phyloP scores from a whole-genome alignment of 2,113 vertebrate species.

The Solenodon paradoxus region DNA sequence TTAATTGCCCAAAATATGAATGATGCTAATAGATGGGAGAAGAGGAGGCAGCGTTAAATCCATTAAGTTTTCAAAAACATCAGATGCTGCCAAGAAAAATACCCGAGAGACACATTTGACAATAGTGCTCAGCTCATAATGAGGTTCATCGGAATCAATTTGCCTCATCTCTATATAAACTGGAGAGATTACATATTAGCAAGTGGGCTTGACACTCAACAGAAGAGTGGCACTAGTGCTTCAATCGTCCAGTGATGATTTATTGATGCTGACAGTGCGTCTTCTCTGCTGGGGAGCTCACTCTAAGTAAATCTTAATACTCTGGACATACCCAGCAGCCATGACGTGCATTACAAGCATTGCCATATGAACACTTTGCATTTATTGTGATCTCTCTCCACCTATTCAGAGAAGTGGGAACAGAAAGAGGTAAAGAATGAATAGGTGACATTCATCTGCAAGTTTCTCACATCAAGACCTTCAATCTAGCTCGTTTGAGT shows the following conservation, averaged over 20 bases:
- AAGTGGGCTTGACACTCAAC: background rate
- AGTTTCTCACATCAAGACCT: background rate
- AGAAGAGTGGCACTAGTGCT: background rate
- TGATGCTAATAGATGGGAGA: conserved; percentile 69
- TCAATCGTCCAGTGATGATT: background rate
- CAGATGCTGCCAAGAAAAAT: conserved; percentile 64
- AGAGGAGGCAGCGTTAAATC: conserved; percentile 66
- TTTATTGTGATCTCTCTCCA: background rate
- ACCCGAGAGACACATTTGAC: conserved; percentile 65
- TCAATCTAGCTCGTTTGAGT: background rate
- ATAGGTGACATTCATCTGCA: background rate
- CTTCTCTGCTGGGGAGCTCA: background rate
- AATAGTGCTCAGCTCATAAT: conserved; percentile 57
- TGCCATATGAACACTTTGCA: background rate
- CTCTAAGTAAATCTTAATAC: background rate
- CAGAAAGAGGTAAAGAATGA: background rate
- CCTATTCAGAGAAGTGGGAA: background rate
- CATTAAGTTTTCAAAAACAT: conserved; percentile 75
- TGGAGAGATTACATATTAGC: conserved; percentile 49
- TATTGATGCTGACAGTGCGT: background rate
- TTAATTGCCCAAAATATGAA: conserved; percentile 74
- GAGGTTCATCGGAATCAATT: conserved; percentile 66
- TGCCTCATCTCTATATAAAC: conserved; percentile 34
- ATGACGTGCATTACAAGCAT: background rate
- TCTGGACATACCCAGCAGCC: background rate